phyloP scores from a whole-genome alignment of 2,888 invertebrate species.

The Phasia obesa region DNA sequence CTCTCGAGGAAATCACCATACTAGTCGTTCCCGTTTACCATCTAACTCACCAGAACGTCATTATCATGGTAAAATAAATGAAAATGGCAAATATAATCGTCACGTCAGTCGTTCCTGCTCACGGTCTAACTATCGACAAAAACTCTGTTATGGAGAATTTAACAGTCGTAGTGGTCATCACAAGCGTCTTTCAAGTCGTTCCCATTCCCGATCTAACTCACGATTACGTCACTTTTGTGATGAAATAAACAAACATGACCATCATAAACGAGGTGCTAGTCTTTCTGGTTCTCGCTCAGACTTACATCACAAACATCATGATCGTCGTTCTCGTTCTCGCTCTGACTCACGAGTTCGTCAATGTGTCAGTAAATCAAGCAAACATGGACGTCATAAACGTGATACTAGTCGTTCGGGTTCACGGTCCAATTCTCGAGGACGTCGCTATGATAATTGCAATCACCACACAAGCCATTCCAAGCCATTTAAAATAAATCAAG shows the following conservation, averaged over 20 bases:
- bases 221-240: too few species aligned
- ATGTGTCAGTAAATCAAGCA: background rate
- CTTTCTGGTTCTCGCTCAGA: constrained; percentile 30
- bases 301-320: background rate
- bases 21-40: too few species aligned
- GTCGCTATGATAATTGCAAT: too few species aligned
- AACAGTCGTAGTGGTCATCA: background rate
- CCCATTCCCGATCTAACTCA: background rate
- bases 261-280: background rate
- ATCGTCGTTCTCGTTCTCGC: constrained; percentile 17
- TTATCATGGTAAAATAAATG: background rate
- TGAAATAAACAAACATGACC: too few species aligned
- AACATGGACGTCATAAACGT: constrained; percentile 26
- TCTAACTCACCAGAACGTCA: constrained; percentile 24
- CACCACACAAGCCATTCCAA: background rate
- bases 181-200: background rate
- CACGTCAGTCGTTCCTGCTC: constrained; percentile 16
- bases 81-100: background rate
- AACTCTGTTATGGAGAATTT: too few species aligned
- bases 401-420: constrained; percentile 37
- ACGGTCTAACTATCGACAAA: constrained; percentile 28
- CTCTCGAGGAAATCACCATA: too few species aligned
- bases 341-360: constrained; percentile 28
- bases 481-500: too few species aligned
- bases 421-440: too few species aligned